Evolutionary conservation across 2,113 vertebrate species (phyloP).

Genomic region (Chunga burmeisteri): DNA sequence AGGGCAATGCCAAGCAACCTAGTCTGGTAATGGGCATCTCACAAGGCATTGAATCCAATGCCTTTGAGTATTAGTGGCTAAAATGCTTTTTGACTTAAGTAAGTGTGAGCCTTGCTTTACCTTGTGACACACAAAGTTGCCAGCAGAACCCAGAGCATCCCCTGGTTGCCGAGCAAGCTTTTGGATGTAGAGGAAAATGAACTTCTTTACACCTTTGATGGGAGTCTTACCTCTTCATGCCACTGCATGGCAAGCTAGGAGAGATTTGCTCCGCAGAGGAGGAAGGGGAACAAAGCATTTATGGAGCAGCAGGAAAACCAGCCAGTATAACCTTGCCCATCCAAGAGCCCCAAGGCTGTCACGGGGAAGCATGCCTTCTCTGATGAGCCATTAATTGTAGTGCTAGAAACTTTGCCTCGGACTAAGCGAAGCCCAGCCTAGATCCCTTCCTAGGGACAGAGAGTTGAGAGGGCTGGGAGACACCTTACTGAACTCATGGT

Average conservation of each 20-base stretch:
- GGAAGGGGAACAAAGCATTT: not conserved
- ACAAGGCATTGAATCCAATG: not conserved
- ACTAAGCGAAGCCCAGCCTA: not conserved
- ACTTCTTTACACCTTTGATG: not conserved
- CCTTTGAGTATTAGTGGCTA: not conserved
- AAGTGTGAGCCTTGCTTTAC: not conserved
- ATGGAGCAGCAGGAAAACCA: not conserved
- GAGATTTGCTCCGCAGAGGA: not conserved
- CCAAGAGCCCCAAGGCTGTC: not conserved
- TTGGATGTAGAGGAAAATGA: not conserved
- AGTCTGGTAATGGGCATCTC: not conserved
- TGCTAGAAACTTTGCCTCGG: not conserved
- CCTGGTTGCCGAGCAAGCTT: not conserved
- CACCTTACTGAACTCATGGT: not conserved
- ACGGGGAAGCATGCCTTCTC: not conserved
- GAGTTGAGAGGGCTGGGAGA: not conserved
- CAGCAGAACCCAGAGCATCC: not conserved
- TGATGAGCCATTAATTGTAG: not conserved
- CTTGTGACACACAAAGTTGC: not conserved
- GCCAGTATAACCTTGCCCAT: not conserved
- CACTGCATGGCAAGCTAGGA: not conserved
- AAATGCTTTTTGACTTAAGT: not conserved
- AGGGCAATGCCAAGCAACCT: not conserved
- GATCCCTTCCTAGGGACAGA: not conserved
- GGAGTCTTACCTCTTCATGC: not conserved